phyloP scores from a whole-genome alignment of 2,888 invertebrate species.

The Meandrusa payeni region DNA sequence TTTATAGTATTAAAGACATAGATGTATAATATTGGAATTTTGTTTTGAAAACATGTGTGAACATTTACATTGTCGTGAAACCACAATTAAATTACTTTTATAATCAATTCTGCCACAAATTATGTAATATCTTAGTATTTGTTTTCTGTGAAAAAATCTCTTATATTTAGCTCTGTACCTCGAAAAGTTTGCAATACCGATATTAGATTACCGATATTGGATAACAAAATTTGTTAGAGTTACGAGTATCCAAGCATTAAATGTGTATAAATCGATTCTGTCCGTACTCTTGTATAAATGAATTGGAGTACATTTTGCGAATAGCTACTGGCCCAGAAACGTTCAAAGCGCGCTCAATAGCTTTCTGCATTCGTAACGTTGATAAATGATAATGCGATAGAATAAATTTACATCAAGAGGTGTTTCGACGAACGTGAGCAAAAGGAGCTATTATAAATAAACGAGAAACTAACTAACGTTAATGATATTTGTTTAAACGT shows the following conservation, averaged over 20 bases:
- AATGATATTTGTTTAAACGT: constrained; percentile 13
- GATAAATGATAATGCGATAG: constrained; percentile 15
- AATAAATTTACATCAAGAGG: constrained; percentile 20
- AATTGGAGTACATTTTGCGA: constrained; percentile 9
- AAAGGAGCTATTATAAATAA: constrained; percentile 11
- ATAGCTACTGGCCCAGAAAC: constrained; percentile 15
- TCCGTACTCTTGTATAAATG: constrained; percentile 6
- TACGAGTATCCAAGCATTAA: constrained; percentile 17
- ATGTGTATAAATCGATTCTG: constrained; percentile 10
- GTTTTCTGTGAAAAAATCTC: too few relatives aligned
- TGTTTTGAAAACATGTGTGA: too few relatives aligned
- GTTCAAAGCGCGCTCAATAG: background rate
- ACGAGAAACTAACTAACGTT: constrained; percentile 9
- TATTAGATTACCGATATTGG: too few relatives aligned
- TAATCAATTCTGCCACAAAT: too few relatives aligned
- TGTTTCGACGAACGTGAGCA: constrained; percentile 11
- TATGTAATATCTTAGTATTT: too few relatives aligned
- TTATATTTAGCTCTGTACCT: too few relatives aligned
- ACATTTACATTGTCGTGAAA: too few relatives aligned
- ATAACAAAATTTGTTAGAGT: too few relatives aligned
- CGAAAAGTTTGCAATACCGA: too few relatives aligned
- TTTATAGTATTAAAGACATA: too few relatives aligned
- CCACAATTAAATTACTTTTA: too few relatives aligned
- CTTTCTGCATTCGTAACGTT: constrained; percentile 17
- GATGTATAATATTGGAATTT: too few relatives aligned